Evolutionary conservation across 2,888 invertebrate genomes (phyloP), one percentile per base, ranked within the genome.

Genomic region (Timandra comae): DNA sequence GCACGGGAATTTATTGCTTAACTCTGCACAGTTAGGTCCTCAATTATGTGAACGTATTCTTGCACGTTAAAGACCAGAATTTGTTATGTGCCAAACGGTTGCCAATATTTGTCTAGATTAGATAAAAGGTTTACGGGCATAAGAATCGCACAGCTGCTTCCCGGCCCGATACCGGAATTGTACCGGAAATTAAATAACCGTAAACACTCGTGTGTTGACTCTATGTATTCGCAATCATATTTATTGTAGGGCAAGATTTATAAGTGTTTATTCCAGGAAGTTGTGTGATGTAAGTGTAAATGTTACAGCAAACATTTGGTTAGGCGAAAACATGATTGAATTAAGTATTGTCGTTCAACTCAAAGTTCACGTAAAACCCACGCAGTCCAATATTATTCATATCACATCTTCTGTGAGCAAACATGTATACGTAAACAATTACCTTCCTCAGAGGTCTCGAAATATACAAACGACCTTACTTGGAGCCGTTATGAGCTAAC

Each of bases 71-170:
- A 46, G 43, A 43, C 35, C 46, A 52, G 58, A 61, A 62, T 71
- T 67, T 49, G 65, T 63, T 53, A 69, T 60, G 61, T 60, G 67
- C 69, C 56, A 61, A 66, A 56, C 57, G 47, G 46, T 53, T 52
- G 60, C 57, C 58, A 70, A 70, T 75, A 75, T 77, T 77, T 73
- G 68, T 67, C 63, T 53, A 71, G 74, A 75, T 76, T 63, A 70
- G 71, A 71, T 71, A 65, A 65, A 60, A 63, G 61, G 60, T 63
- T 57, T 59, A 46, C 53, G 59, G 51, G 53, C 49, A 51, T 52
- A 49, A 42, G 33, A 46, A 42, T 50, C 49, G 48, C 50, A 52
- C 52, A 50, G 52, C 48, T 41, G 55, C 40, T 55, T 57, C 61
- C 63, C 56, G 54, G 53, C 55, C 51, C 38, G 41, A 43, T 50